Evolutionary conservation across 2,888 invertebrate genomes (phyloP).

Genomic region (Arge pagana): DNA sequence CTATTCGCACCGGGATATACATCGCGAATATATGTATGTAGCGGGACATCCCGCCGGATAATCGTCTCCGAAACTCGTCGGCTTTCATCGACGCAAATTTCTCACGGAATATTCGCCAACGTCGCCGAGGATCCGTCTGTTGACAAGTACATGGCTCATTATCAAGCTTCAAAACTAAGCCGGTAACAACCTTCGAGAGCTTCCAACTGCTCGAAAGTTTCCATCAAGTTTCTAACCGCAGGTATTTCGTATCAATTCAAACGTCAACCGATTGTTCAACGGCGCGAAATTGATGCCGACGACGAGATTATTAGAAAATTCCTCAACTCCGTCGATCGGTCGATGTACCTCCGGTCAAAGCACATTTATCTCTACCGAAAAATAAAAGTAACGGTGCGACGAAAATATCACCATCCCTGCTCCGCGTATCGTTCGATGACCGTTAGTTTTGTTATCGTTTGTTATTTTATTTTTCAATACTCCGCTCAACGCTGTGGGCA

Average conservation of each 20-base stretch:
- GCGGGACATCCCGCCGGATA: background rate
- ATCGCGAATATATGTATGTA: background rate
- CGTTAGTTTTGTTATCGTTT: no score
- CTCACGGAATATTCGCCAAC: conserved; percentile 19
- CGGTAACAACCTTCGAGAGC: conserved; percentile 16
- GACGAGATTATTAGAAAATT: conserved; percentile 20
- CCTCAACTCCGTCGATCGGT: no score
- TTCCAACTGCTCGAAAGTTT: conserved; percentile 48
- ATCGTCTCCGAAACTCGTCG: background rate
- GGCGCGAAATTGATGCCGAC: conserved; percentile 46
- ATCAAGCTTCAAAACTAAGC: conserved; percentile 7
- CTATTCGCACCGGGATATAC: background rate
- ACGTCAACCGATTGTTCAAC: conserved; percentile 52
- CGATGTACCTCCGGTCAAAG: no score
- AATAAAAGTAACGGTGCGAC: no score
- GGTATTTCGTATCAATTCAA: conserved; percentile 45
- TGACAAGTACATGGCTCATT: conserved; percentile 7
- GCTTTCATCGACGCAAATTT: conserved; percentile 17
- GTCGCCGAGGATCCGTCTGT: conserved; percentile 6
- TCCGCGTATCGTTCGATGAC: no score
- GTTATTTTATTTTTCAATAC: no score
- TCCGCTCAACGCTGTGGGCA: no score
- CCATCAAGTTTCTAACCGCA: conserved; percentile 38
- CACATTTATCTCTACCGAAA: no score
- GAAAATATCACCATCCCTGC: no score